These are phyloP conservation scores for Drosophila busckii DNA, from an alignment of 1,140 invertebrate genomes.

Conservation along the genomic window DNA sequence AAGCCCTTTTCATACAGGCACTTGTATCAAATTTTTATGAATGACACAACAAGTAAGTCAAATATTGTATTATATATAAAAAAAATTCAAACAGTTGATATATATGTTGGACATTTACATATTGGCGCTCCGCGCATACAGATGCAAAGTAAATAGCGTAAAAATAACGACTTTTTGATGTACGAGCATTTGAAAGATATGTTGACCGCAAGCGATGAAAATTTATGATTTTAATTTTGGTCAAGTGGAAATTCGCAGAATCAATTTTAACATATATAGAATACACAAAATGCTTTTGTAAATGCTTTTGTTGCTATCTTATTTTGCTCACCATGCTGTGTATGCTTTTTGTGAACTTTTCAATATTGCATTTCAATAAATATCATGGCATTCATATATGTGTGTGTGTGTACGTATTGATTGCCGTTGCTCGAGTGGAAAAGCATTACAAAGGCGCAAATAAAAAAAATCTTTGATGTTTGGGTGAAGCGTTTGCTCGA, in stretches of 20 bases:
- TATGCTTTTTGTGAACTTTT: slow-evolving; percentile 16
- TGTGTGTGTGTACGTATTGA: too few species aligned
- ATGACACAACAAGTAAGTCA: too few species aligned
- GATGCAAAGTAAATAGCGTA: background rate
- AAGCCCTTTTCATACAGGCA: too few species aligned
- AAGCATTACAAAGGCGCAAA: slow-evolving; percentile 26
- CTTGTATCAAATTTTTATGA: too few species aligned
- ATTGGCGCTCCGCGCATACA: too few species aligned
- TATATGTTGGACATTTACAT: too few species aligned
- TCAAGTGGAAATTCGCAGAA: slow-evolving; percentile 66
- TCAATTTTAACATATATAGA: slow-evolving; percentile 55
- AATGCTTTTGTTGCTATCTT: slow-evolving; percentile 31
- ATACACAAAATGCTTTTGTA: slow-evolving; percentile 26
- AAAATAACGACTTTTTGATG: slow-evolving; percentile 36
- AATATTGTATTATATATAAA: too few species aligned
- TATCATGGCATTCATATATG: slow-evolving; percentile 37
- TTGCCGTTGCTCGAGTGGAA: slow-evolving; percentile 57
- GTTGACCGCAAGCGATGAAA: slow-evolving; percentile 51
- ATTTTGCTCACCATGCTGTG: slow-evolving; percentile 24
- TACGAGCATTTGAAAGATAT: slow-evolving; percentile 65
- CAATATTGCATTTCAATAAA: slow-evolving; percentile 47
- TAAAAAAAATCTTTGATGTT: slow-evolving; percentile 10
- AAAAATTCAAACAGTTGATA: too few species aligned
- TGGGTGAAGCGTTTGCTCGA: slow-evolving; percentile 13
- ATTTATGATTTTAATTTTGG: slow-evolving; percentile 76